Evolutionary conservation across 2,113 vertebrate genomes (phyloP), one percentile per base, ranked within the genome.

Genomic region (Hippolais icterina): DNA sequence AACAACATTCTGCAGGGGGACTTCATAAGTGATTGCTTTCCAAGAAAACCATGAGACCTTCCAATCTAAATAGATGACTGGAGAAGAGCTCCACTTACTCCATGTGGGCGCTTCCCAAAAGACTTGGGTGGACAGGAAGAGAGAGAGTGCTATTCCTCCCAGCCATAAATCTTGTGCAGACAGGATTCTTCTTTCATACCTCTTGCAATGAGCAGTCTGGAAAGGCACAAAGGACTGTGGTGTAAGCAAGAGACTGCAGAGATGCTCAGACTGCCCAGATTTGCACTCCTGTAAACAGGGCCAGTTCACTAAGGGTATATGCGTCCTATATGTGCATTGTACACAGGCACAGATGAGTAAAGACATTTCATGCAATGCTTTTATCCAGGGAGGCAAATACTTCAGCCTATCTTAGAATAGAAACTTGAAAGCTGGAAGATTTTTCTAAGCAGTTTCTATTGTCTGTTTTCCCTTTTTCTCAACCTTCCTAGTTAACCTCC

Each of bases 21-120:
- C 33, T 53, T 94, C 20, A 21, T 39, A 82, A 82, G 31, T 63
- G 39, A 64, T 85, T 8, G 0, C 35, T 42, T 95, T 96, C 92
- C 92, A 89, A 94, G 81, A 95, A 95, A 96, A 89, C 52, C 59
- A 89, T 80, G 47, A 70, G 6, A 16, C 22, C 18, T 93, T 94
- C 88, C 92, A 97, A 80, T 54, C 59, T 84, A 94, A 96, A 95
- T 6, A 92, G 49, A 61, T 76, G 72, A 83, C 59, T 90, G 85
- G 76, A 88, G 89, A 54, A 80, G 42, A 90, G 15, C 20, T 56
- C n/a, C 52, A 70, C 35, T 79, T 65, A 75, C 3, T 13, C 21
- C 35, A 5, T 0, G 3, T 59, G 37, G 71, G 59, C 87, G 42
- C 61, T 94, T 96, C 83, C 70, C 2, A 0, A 89, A 78, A 96